phyloP scores from a whole-genome alignment of 2,888 invertebrate genomes.

The Eledona agricola region DNA sequence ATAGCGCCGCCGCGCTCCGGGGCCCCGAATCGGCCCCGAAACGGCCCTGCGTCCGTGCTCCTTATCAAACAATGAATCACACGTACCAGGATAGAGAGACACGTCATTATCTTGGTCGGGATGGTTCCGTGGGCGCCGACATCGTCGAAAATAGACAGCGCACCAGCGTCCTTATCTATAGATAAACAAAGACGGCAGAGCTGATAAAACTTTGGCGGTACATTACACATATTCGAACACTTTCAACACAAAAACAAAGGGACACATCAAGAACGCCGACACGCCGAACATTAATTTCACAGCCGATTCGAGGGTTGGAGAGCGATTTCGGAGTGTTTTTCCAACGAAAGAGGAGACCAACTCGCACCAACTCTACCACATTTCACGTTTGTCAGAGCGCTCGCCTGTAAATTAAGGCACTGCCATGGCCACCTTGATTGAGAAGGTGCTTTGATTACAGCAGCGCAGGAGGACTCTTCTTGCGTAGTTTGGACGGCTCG shows the following conservation, averaged over 20 bases:
- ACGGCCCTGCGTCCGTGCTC: slow-evolving; percentile 34
- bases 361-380: slow-evolving; percentile 35
- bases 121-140: slow-evolving; percentile 71
- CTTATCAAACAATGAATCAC: slow-evolving; percentile 57
- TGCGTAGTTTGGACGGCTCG: slow-evolving; percentile 13
- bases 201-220: slow-evolving; percentile 92
- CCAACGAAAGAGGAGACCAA: slow-evolving; percentile 23
- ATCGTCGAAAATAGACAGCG: slow-evolving; percentile 80
- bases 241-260: slow-evolving; percentile 38
- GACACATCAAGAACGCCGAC: slow-evolving; percentile 58
- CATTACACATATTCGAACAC: slow-evolving; percentile 79
- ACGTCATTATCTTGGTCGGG: slow-evolving; percentile 75
- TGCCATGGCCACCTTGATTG: slow-evolving; percentile 60
- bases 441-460: slow-evolving; percentile 58
- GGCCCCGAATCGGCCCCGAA: slow-evolving; percentile 41
- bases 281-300: slow-evolving; percentile 56
- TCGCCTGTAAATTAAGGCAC: slow-evolving; percentile 61
- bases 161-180: slow-evolving; percentile 68
- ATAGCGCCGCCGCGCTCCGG: slow-evolving; percentile 57
- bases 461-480: slow-evolving; percentile 26
- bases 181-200: slow-evolving; percentile 94
- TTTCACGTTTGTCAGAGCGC: slow-evolving; percentile 35
- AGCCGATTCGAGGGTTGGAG: no score
- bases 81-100: slow-evolving; percentile 83
- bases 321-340: slow-evolving; percentile 58